Evolutionary conservation across 64 coral and sea anemone genomes (phyloP).

Genomic region (Pocillopora damicornis): DNA sequence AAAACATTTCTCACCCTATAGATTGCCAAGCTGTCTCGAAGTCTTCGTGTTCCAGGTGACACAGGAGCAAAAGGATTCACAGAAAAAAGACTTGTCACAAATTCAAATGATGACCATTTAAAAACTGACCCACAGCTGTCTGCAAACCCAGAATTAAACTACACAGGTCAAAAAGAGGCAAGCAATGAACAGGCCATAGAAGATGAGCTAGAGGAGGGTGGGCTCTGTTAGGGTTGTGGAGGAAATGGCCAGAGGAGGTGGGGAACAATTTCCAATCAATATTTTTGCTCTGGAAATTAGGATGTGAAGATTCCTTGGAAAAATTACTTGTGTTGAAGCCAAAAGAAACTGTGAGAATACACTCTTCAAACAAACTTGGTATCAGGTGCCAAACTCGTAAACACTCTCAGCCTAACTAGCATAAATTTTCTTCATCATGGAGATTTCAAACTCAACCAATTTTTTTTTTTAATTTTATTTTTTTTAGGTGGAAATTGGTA

Average conservation of each 20-base stretch:
- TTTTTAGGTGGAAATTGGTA: too few relatives aligned
- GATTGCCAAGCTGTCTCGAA: constrained; percentile 67
- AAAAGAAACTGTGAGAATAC: too few relatives aligned
- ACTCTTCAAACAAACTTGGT: too few relatives aligned
- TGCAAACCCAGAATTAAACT: background rate
- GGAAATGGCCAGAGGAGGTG: background rate
- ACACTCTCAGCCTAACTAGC: too few relatives aligned
- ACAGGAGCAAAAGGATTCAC: constrained; percentile 5
- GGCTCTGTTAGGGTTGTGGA: constrained; percentile 13
- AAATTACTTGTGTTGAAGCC: too few relatives aligned
- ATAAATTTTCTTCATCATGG: too few relatives aligned
- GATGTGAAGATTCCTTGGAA: too few relatives aligned
- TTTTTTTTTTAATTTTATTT: too few relatives aligned
- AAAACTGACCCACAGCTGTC: background rate
- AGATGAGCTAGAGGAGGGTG: constrained; percentile 29
- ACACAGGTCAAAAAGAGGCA: background rate
- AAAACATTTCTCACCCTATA: background rate
- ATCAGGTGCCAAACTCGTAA: too few relatives aligned
- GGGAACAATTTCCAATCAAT: too few relatives aligned
- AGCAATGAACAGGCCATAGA: background rate
- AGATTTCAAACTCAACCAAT: too few relatives aligned
- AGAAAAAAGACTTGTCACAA: constrained; percentile 3
- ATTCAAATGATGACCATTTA: background rate
- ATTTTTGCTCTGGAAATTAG: too few relatives aligned
- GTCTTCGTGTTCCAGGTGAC: constrained; percentile 56